Conservation (phyloP, 1,140 invertebrate genomes). For the Globodera rostochiensis region DNA sequence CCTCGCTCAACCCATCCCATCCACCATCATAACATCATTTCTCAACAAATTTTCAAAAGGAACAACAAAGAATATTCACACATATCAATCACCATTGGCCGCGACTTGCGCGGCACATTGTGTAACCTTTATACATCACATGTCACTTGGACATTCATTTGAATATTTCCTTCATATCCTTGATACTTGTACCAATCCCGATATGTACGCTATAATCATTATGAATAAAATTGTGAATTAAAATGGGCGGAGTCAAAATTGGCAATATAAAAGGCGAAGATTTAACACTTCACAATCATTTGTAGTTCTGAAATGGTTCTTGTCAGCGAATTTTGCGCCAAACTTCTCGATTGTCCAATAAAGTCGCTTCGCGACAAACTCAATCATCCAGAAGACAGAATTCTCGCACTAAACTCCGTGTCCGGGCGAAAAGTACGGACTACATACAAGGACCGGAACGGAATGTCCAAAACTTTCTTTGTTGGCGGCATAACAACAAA, state of each 20-base stretch:
- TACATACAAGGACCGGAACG: constrained; percentile 9
- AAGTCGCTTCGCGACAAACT: constrained; percentile 4
- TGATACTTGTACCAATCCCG: not conserved
- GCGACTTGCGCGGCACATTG: not conserved
- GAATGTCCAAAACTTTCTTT: not conserved
- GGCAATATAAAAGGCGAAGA: too few relatives aligned
- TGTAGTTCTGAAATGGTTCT: not conserved
- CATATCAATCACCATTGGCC: not conserved
- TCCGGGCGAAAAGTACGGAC: not conserved
- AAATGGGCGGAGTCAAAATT: too few relatives aligned
- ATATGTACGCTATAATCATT: not conserved
- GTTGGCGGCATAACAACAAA: not conserved
- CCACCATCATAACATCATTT: not conserved
- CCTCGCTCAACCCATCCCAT: not conserved
- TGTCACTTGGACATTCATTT: constrained; percentile 7
- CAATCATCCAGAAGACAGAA: not conserved
- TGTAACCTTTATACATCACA: not conserved
- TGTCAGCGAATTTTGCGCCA: not conserved
- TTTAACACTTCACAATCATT: too few relatives aligned
- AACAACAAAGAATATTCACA: not conserved
- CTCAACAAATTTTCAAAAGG: not conserved
- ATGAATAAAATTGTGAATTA: not conserved
- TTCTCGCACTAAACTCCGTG: not conserved
- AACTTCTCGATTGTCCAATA: not conserved
- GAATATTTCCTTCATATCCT: not conserved